phyloP scores from a whole-genome alignment of 1,140 invertebrate species.

The Drosophila bocki region DNA sequence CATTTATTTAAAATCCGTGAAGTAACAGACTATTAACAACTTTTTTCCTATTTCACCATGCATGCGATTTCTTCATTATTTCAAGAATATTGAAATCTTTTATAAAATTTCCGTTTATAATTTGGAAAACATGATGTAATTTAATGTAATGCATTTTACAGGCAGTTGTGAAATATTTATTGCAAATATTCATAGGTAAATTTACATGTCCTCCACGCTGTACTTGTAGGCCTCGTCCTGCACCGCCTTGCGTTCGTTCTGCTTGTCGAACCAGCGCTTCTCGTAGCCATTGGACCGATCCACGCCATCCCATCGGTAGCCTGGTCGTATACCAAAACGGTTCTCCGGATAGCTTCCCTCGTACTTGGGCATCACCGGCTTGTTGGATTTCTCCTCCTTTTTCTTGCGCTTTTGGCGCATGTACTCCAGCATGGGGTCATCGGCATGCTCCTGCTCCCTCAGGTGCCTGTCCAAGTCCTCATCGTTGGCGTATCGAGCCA shows the following conservation, averaged over 20 bases:
- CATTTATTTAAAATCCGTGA: background rate
- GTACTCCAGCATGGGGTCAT: slow-evolving; percentile 97
- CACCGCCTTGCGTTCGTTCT: slow-evolving; percentile 91
- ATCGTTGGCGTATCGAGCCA: slow-evolving; percentile 95
- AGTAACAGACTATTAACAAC: no score
- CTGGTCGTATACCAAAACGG: slow-evolving; percentile 95
- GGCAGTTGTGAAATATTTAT: slow-evolving; percentile 31
- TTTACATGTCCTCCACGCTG: slow-evolving; percentile 97
- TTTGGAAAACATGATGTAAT: background rate
- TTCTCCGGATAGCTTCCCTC: slow-evolving; percentile 94
- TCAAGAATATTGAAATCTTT: background rate
- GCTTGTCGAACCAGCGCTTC: slow-evolving; percentile 93
- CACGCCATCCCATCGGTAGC: slow-evolving; percentile 99
- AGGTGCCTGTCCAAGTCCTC: slow-evolving; percentile 93
- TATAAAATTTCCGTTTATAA: background rate
- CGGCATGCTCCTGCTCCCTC: slow-evolving; percentile 91
- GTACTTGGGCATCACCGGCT: slow-evolving; percentile 88
- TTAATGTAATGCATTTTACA: background rate
- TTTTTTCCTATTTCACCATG: background rate
- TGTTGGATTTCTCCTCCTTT: slow-evolving; percentile 73
- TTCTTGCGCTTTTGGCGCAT: slow-evolving; percentile 91
- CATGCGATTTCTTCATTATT: background rate
- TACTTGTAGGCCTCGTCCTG: slow-evolving; percentile 97
- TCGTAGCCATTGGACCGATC: slow-evolving; percentile 99
- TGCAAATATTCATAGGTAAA: slow-evolving; percentile 9